Base-by-base conservation (phyloP, 2,888 invertebrate species). In the Craniophora ligustri region DNA sequence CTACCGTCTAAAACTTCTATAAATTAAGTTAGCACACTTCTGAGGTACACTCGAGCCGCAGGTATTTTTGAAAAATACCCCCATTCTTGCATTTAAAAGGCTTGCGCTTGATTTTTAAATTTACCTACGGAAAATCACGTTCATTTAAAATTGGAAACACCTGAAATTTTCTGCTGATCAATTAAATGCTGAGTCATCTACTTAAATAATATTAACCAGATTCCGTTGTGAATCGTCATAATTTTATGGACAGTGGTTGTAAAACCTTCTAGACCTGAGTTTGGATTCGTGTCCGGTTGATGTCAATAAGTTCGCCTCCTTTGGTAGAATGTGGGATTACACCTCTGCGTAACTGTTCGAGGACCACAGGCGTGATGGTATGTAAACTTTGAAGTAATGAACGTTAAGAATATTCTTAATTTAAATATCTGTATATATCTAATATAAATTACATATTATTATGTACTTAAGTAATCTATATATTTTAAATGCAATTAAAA, bases 11-110 rank as follows among this genome's bases (percentile, higher is more conserved):
- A 70, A 74, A 78, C 72, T 76, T 78, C 71, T 54, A 74, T 80
- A 80, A 77, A 81, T 78, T 75, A 79, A 81, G 78, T 85, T 84
- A 79, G 53, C 65, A 51, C 64, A 65, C 67, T 67, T 28, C 35
- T 61, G 55, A 44, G 50, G 53, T 45, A 38, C 48, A 49, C 55
- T 46, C n/a, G 23, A 45, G 34, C 55, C 32, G n/a, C 35, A 57
- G 47, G 28, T n/a, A 15, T 50, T 42, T 66, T 53, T 48, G 36
- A 51, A 68, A 59, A 65, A 41, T 34, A 34, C 14, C 23, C n/a
- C 15, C 13, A 28, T 53, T 67, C 38, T 50, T 56, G 31, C 28
- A 45, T 39, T 35, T 19, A 18, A 40, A 42, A 44, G n/a, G 40
- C 45, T 48, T 32, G 13, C 18, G 44, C 35, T n/a, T n/a, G n/a